Base-by-base conservation (phyloP, 1,140 invertebrate species). In the Rhagoletis zephyria region DNA sequence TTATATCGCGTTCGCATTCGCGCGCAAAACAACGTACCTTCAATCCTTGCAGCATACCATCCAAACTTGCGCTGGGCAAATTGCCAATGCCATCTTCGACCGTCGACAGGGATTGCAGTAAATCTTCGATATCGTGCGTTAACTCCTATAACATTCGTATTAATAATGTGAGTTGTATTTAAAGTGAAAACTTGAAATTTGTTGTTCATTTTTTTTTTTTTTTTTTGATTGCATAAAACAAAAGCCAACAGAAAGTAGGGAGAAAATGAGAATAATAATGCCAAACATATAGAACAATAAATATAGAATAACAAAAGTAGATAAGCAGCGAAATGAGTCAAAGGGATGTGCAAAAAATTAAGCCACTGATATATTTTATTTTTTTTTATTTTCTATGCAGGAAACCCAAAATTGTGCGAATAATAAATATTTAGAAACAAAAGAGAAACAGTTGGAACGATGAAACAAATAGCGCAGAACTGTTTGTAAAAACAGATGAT, bases 21-120 rank as follows among this genome's bases (percentile, higher is more conserved):
- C 70, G 14, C 81, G 88, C 30, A 30, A 30, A 30, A 30, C 30
- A 86, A 94, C 95, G 96, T 94, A 97, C 96, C 95, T 93, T 94
- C 45, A 96, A 93, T 89, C 95, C 95, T 74, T 94, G 93, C 77
- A 96, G 94, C 95, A 97, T 96, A 61, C 94, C 94, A 85, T 95
- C 94, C 87, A 96, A 94, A 92, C 94, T 96, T 90, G 95, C 95
- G 86, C 94, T 94, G n/a, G 96, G 96, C 87, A 97, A 94, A 90
- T 95, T 93, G 48, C 94, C 94, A 88, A 96, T 94, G 88, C 94
- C 94, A 88, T 94, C 94, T 94, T 96, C 96, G 85, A 96, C 94
- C 89, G 94, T 94, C 88, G 93, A 94, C 56, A 96, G 93, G 89
- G 95, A 95, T 90, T 94, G 93, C 88, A 95, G 94, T 88, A 97